A percentile compares a stretch with the other conserved stretches of the same genome.
phyloP scores from a whole-genome alignment of 37 sponge, comb jelly and placozoan genomes.

The Ianthella basta region DNA sequence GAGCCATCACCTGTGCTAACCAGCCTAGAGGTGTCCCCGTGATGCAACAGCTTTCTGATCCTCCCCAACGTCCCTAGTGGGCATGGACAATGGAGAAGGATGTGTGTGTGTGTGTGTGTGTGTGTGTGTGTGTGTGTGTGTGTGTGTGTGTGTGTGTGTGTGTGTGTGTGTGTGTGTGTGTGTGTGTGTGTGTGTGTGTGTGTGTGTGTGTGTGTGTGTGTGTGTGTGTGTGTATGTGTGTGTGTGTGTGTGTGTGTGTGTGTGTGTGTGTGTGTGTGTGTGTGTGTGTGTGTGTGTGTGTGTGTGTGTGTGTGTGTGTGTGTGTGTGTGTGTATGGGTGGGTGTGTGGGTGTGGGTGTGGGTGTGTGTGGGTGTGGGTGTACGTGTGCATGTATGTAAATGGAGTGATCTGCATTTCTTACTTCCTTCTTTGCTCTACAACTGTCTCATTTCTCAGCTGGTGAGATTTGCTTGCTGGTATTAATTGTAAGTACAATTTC shows the following conservation, averaged over 20 bases:
- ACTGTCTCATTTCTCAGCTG: no score
- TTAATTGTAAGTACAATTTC: no score
- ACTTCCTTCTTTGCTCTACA: no score
- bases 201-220: not conserved
- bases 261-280: conserved; percentile 18
- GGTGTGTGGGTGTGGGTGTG: not conserved
- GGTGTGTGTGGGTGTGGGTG: not conserved
- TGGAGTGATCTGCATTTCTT: no score
- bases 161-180: not conserved
- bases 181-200: conserved; percentile 14
- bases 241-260: conserved; percentile 22
- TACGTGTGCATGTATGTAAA: not conserved
- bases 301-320: not conserved
- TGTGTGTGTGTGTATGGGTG: not conserved
- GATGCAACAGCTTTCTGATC: no score
- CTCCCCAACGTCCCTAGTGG: no score
- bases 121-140: conserved; percentile 24
- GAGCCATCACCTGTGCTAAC: no score
- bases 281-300: not conserved
- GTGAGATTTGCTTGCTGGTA: no score
- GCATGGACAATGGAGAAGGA: not conserved
- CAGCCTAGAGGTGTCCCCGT: no score
- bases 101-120: conserved; percentile 33
- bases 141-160: not conserved
- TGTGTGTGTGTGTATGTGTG: conserved; percentile 1